Evolutionary conservation across 2,888 invertebrate genomes (phyloP).

Genomic region (Synergus itoensis): DNA sequence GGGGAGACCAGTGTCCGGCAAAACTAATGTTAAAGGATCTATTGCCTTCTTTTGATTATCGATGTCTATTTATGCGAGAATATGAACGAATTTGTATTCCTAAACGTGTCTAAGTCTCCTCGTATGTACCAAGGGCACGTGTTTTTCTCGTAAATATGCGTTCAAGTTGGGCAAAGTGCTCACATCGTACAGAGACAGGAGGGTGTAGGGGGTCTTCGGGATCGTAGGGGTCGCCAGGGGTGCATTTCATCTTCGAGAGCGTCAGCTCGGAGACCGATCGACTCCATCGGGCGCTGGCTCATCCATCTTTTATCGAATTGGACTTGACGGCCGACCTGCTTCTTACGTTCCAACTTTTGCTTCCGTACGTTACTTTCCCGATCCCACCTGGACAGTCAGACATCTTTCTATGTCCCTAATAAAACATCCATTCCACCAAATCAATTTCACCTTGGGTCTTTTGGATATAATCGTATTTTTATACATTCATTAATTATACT

Average conservation of each 20-base stretch:
- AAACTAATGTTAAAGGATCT: slow-evolving; percentile 7
- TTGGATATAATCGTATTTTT: not conserved
- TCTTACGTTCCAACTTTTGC: slow-evolving; percentile 45
- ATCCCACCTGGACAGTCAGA: slow-evolving; percentile 10
- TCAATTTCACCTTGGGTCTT: not conserved
- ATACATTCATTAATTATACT: not conserved
- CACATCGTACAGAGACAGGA: slow-evolving; percentile 50
- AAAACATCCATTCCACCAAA: not conserved
- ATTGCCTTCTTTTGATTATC: slow-evolving; percentile 26
- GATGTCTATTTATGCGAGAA: slow-evolving; percentile 48
- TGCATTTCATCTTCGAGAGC: slow-evolving; percentile 76
- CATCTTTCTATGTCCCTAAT: slow-evolving; percentile 3
- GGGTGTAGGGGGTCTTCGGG: slow-evolving; percentile 49
- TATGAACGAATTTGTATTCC: slow-evolving; percentile 68
- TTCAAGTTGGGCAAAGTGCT: slow-evolving; percentile 58
- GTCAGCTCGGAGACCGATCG: slow-evolving; percentile 76
- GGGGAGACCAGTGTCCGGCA: not conserved
- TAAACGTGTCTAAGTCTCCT: slow-evolving; percentile 54
- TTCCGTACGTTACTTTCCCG: not conserved
- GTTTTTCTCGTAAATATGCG: slow-evolving; percentile 71
- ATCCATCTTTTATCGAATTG: slow-evolving; percentile 77
- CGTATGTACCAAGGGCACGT: slow-evolving; percentile 63
- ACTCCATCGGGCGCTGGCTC: slow-evolving; percentile 68
- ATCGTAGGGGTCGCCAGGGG: slow-evolving; percentile 69
- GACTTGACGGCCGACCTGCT: slow-evolving; percentile 47